Conservation (phyloP, 2,113 vertebrate species). For the Arenaria interpres region DNA sequence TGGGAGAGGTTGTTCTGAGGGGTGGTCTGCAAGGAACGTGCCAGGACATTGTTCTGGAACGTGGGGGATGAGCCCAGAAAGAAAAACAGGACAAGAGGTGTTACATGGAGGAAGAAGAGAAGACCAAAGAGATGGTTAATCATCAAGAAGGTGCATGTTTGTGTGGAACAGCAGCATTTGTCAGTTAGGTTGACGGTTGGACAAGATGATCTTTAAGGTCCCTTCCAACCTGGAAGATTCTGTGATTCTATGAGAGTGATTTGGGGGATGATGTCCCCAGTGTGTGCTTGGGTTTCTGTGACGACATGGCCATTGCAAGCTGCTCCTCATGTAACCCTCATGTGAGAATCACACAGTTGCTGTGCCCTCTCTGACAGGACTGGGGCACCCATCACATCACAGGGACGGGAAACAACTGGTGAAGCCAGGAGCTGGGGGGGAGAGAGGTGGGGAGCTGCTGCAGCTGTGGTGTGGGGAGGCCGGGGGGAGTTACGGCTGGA, state of each 20-base stretch:
- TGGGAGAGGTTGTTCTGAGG: not conserved
- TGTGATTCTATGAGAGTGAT: not conserved
- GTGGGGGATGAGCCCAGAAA: not conserved
- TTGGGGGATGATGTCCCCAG: accelerated
- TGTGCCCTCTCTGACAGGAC: not conserved
- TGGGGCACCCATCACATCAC: not conserved
- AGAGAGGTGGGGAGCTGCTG: not conserved
- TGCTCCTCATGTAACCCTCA: not conserved
- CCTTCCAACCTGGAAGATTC: no score
- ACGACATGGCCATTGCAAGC: not conserved
- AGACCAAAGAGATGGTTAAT: not conserved
- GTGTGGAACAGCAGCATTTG: not conserved
- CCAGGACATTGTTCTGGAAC: not conserved
- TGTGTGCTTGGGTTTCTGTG: no score
- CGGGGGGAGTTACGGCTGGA: not conserved
- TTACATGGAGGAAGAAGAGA: not conserved
- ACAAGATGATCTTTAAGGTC: no score
- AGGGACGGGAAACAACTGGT: accelerated
- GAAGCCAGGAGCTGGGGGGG: not conserved
- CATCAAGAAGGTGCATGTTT: not conserved
- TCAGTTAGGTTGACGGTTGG: no score
- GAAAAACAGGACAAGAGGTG: not conserved
- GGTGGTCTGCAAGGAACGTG: accelerated
- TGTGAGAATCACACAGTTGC: not conserved
- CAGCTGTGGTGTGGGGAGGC: not conserved